phyloP scores from a whole-genome alignment of 2,888 invertebrate genomes.

The Trachelus stipa region DNA sequence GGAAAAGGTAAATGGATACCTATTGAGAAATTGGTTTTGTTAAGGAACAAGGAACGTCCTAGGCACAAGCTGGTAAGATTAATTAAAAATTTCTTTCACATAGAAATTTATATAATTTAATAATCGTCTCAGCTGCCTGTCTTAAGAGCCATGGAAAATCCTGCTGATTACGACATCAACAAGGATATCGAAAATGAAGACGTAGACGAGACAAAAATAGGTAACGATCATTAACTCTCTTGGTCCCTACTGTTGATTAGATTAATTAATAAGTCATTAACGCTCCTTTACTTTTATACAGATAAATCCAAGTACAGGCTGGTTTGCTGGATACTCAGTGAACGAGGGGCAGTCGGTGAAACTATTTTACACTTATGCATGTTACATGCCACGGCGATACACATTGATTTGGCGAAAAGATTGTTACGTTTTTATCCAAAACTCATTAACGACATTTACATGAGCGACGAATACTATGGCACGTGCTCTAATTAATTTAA shows the following conservation, averaged over 20 bases:
- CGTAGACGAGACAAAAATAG: constrained; percentile 59
- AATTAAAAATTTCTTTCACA: background rate
- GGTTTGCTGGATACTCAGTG: constrained; percentile 91
- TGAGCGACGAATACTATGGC: constrained; percentile 98
- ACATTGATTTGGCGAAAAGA: constrained; percentile 93
- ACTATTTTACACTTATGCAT: constrained; percentile 94
- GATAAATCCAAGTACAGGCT: constrained; percentile 75
- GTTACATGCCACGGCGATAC: constrained; percentile 89
- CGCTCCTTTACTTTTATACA: constrained; percentile 24
- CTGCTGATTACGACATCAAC: constrained; percentile 86
- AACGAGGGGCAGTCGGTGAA: constrained; percentile 96
- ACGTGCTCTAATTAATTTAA: constrained; percentile 38
- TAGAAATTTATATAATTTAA: constrained; percentile 1
- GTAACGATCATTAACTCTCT: constrained; percentile 26
- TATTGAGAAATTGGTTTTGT: constrained; percentile 86
- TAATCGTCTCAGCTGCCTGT: constrained; percentile 74
- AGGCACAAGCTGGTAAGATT: constrained; percentile 79
- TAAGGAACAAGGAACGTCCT: constrained; percentile 87
- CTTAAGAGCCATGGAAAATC: constrained; percentile 83
- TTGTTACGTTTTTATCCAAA: constrained; percentile 93
- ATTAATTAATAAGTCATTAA: background rate
- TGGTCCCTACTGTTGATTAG: background rate
- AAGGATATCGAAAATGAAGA: constrained; percentile 75
- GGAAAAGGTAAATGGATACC: constrained; percentile 93
- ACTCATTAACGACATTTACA: constrained; percentile 95